These are phyloP conservation scores for Eulacestoma nigropectus DNA, from an alignment of 2,113 vertebrate genomes.

Conservation along the genomic window DNA sequence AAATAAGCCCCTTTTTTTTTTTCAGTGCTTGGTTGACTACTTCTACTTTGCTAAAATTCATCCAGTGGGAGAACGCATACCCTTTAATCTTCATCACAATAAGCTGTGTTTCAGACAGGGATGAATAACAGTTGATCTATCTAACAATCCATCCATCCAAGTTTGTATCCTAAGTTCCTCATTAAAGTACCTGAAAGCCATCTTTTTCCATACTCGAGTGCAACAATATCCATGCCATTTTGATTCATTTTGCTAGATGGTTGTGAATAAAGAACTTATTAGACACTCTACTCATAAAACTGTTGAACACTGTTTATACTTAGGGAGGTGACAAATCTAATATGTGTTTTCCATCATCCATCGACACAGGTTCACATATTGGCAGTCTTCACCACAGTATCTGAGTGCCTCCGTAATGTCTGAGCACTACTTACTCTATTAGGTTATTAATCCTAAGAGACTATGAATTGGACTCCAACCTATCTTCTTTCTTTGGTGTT, in stretches of 20 bases:
- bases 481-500: not conserved
- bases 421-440: not conserved
- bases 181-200: not conserved
- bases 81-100: not conserved
- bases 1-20: not conserved
- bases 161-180: not conserved
- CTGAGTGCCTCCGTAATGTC: not conserved
- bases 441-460: not conserved
- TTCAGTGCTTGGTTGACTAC: not conserved
- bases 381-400: not conserved
- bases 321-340: not conserved
- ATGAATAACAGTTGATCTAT: not conserved
- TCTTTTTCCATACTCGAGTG: not conserved
- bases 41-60: not conserved
- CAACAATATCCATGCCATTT: not conserved
- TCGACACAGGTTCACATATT: not conserved
- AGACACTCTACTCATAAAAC: not conserved
- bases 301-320: not conserved
- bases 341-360: not conserved
- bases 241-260: not conserved
- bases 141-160: not conserved
- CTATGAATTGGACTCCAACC: not conserved
- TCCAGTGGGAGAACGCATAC: not conserved
- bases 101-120: not conserved
- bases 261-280: not conserved